Conservation (phyloP, 2,113 vertebrate species). For the Mastomys natalensis region DNA sequence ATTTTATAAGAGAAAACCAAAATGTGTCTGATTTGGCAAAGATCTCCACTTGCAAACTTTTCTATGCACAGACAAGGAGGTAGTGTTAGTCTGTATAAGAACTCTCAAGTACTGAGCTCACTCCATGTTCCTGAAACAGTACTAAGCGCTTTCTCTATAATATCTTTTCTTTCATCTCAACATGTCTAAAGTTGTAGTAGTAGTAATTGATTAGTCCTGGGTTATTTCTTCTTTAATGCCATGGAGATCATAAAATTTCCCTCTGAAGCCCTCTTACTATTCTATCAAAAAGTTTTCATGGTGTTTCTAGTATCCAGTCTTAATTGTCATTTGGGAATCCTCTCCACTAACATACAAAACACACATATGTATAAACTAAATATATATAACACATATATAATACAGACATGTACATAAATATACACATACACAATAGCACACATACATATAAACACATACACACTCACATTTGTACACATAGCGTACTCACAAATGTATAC, state of each 20-base stretch:
- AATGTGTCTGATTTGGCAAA: conserved; percentile 40
- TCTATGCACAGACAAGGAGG: neutral
- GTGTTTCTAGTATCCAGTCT: neutral
- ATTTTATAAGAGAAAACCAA: neutral
- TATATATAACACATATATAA: neutral
- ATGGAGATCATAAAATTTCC: neutral
- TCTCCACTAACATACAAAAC: no score
- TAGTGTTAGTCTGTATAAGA: neutral
- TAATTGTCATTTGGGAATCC: neutral
- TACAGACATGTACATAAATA: neutral
- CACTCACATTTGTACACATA: neutral
- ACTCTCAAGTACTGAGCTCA: neutral
- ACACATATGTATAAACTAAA: neutral
- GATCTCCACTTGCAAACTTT: neutral
- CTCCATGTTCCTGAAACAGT: neutral
- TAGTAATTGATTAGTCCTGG: neutral
- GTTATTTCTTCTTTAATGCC: neutral
- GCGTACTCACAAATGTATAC: neutral
- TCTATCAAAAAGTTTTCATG: neutral
- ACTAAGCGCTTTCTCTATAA: neutral
- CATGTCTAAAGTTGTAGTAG: neutral
- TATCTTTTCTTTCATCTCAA: neutral
- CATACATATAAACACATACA: neutral
- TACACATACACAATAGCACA: neutral
- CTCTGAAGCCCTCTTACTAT: neutral